phyloP scores from a whole-genome alignment of 1,140 invertebrate species.

The Ladona fulva region DNA sequence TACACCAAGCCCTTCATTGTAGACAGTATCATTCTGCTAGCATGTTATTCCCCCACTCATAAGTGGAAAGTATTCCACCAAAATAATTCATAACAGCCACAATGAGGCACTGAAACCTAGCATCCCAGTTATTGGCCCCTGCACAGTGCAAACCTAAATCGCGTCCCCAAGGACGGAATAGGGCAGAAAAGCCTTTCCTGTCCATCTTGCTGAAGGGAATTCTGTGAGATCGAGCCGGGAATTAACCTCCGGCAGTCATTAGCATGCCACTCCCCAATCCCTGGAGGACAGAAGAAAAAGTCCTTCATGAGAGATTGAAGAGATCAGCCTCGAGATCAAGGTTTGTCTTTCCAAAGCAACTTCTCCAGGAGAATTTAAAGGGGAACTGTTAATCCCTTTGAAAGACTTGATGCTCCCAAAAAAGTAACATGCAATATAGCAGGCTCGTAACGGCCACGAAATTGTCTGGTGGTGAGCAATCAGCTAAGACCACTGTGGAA shows the following conservation, averaged over 20 bases:
- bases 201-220: not conserved
- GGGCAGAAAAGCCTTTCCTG: not conserved
- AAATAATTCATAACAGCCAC: not conserved
- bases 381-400: not conserved
- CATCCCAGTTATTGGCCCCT: not conserved
- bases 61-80: no score
- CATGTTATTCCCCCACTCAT: no score
- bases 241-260: not conserved
- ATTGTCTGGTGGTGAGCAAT: constrained; percentile 4
- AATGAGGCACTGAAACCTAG: not conserved
- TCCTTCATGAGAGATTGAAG: not conserved
- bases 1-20: not conserved
- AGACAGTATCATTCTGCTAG: not conserved
- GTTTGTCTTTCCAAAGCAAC: not conserved
- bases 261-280: not conserved
- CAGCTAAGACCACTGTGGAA: not conserved
- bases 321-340: not conserved
- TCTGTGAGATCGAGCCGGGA: not conserved
- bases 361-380: not conserved
- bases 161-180: not conserved
- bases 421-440: not conserved
- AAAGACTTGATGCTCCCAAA: not conserved
- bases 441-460: not conserved
- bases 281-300: no score
- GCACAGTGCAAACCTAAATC: not conserved